Conservation (phyloP, 2,797 vertebrate genomes). For the Caiman crocodilus region DNA sequence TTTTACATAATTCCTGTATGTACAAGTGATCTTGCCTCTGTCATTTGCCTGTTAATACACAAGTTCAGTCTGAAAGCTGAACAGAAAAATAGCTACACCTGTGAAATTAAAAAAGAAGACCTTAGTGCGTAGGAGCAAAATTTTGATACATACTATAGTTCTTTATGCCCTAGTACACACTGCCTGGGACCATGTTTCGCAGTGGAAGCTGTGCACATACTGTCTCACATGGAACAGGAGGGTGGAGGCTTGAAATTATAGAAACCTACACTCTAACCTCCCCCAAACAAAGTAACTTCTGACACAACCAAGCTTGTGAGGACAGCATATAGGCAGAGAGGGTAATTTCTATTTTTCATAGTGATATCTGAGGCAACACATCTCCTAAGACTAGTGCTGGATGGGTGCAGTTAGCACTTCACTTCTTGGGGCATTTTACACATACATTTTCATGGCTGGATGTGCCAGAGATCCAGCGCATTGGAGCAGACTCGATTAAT, state of each 20-base stretch:
- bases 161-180: background rate
- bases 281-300: background rate
- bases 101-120: background rate
- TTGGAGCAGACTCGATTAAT: too few relatives aligned
- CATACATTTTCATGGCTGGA: too few relatives aligned
- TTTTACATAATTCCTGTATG: background rate
- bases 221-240: background rate
- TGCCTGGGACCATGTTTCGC: background rate
- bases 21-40: background rate
- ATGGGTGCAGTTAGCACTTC: too few relatives aligned
- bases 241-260: background rate
- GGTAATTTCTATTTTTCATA: too few relatives aligned
- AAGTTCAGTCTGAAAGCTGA: background rate
- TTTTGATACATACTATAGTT: background rate
- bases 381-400: too few relatives aligned
- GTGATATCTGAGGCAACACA: too few relatives aligned
- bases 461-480: too few relatives aligned
- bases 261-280: background rate
- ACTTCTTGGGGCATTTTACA: too few relatives aligned
- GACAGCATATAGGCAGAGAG: too few relatives aligned
- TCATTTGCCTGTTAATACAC: background rate
- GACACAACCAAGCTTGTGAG: too few relatives aligned
- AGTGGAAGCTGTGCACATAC: background rate
- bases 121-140: background rate
- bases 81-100: background rate